phyloP scores from a whole-genome alignment of 2,113 vertebrate genomes.

The Laterallus jamaicensis region DNA sequence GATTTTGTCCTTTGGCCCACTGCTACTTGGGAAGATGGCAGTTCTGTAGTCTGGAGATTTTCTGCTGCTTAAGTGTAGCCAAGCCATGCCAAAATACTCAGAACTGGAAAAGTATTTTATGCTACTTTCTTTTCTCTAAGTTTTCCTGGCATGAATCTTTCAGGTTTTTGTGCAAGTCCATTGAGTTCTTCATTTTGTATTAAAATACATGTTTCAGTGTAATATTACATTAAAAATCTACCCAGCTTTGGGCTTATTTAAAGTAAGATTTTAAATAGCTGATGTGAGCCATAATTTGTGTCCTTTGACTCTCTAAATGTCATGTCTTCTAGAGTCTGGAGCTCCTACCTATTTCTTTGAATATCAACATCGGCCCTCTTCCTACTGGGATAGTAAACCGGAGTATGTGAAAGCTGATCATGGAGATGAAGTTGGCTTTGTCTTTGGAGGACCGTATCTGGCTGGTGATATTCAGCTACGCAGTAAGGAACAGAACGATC shows the following conservation, averaged over 20 bases:
- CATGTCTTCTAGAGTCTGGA: slow-evolving; percentile 70
- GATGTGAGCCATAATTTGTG: not conserved
- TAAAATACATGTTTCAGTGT: not conserved
- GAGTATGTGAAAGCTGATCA: slow-evolving; percentile 82
- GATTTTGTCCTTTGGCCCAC: not conserved
- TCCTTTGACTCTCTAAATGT: not conserved
- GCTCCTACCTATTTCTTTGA: slow-evolving; percentile 81
- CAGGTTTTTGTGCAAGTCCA: not conserved
- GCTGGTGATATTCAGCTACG: slow-evolving; percentile 57
- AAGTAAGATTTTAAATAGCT: not conserved
- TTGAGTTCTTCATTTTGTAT: not conserved
- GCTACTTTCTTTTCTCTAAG: not conserved
- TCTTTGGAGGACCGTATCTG: slow-evolving; percentile 78
- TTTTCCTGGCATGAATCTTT: not conserved
- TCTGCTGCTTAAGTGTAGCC: not conserved
- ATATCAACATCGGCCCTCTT: slow-evolving; percentile 71
- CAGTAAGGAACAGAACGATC: slow-evolving; percentile 61
- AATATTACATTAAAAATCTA: not conserved
- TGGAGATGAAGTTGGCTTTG: slow-evolving; percentile 76
- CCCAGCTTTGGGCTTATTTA: not conserved
- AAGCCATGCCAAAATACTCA: not conserved
- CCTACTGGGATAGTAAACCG: slow-evolving; percentile 61
- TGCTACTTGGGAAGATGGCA: not conserved
- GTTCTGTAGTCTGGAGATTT: not conserved
- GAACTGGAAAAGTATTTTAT: not conserved